These are phyloP conservation scores for Zaprionus bogoriensis DNA, from an alignment of 2,888 invertebrate species.

Conservation along the genomic window DNA sequence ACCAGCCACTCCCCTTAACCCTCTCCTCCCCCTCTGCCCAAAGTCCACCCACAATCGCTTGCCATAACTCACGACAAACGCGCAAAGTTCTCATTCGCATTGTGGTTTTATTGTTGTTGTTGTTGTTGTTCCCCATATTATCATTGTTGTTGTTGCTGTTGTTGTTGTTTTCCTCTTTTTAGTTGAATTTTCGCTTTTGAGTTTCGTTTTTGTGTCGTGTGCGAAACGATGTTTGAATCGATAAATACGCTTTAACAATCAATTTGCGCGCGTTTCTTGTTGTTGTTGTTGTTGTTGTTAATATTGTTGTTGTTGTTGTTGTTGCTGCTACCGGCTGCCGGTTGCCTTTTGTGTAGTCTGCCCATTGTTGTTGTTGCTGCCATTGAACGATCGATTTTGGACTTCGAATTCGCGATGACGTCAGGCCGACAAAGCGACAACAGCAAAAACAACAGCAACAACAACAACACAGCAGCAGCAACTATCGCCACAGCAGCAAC, in stretches of 20 bases:
- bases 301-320: slow-evolving; percentile 2
- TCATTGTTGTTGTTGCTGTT: slow-evolving; percentile 16
- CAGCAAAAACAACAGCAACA: slow-evolving; percentile 33
- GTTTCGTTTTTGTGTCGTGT: slow-evolving; percentile 22
- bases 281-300: slow-evolving; percentile 6
- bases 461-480: slow-evolving; percentile 37
- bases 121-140: not conserved
- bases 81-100: not conserved
- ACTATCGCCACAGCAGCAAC: slow-evolving; percentile 22
- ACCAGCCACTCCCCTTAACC: not conserved
- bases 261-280: slow-evolving; percentile 41
- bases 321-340: slow-evolving; percentile 23
- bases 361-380: slow-evolving; percentile 9
- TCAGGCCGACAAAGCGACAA: slow-evolving; percentile 57
- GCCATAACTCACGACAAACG: too few species aligned
- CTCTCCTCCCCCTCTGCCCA: not conserved
- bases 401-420: slow-evolving; percentile 41
- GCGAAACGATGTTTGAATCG: slow-evolving; percentile 68
- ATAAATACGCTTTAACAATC: slow-evolving; percentile 61
- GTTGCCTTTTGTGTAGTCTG: slow-evolving; percentile 23
- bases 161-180: slow-evolving; percentile 8
- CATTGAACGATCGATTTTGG: slow-evolving; percentile 44
- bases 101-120: not conserved
- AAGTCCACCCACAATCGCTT: too few species aligned
- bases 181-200: slow-evolving; percentile 19